These are phyloP conservation scores for Falco novaeseelandiae DNA, from an alignment of 2,797 vertebrate genomes.

Conservation along the genomic window DNA sequence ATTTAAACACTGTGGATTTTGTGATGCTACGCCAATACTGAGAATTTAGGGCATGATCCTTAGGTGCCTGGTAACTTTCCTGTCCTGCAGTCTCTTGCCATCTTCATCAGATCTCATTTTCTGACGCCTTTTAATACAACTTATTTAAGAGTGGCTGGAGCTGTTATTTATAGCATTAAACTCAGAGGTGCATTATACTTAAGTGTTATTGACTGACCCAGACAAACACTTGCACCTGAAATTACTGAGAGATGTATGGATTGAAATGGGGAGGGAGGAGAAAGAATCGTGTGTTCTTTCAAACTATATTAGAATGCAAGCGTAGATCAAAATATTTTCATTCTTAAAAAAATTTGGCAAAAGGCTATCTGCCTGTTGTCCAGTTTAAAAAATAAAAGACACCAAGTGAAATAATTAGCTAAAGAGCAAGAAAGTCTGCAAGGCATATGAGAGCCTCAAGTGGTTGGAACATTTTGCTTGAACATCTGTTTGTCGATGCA, in stretches of 20 bases:
- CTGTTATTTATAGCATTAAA: neutral
- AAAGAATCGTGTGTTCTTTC: constrained; percentile 5
- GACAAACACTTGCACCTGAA: constrained; percentile 50
- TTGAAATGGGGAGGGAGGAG: constrained; percentile 15
- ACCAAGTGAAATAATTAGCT: constrained; percentile 68
- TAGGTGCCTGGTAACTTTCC: neutral
- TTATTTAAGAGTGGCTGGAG: neutral
- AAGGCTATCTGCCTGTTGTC: constrained; percentile 34
- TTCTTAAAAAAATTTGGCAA: constrained; percentile 31
- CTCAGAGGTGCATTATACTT: neutral
- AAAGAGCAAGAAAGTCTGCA: constrained; percentile 60
- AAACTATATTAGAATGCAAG: constrained; percentile 8
- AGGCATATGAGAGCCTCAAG: constrained; percentile 70
- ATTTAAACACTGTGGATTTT: neutral
- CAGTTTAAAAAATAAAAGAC: constrained; percentile 57
- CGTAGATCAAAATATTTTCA: constrained; percentile 12
- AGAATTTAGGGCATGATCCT: neutral
- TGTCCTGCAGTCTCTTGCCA: neutral
- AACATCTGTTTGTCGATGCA: constrained; percentile 75
- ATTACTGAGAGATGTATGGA: neutral
- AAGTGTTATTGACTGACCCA: neutral
- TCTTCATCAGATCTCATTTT: constrained; percentile 9
- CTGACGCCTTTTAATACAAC: neutral
- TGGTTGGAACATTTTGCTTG: constrained; percentile 74
- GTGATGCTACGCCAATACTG: neutral